Evolutionary conservation across 2,113 vertebrate genomes (phyloP).

Genomic region (Phylloscopus trochiloides): DNA sequence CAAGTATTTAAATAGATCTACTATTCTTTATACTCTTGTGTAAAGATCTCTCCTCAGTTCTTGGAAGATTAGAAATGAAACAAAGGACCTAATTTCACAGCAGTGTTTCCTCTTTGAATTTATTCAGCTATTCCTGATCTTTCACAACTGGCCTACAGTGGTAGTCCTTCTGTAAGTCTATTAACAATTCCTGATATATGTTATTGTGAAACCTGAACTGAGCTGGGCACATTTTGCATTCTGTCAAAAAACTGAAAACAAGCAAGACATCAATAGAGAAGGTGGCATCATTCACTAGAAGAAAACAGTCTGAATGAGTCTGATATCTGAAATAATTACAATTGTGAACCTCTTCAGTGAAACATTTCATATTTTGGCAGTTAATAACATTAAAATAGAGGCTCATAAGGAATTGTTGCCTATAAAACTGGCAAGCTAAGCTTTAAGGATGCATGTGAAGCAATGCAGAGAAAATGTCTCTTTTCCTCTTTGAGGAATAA

Average conservation of each 20-base stretch:
- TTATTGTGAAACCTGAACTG: not conserved
- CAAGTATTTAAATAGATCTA: not conserved
- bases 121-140: not conserved
- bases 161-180: not conserved
- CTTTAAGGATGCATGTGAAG: not conserved
- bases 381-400: not conserved
- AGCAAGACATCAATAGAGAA: not conserved
- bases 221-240: not conserved
- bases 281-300: not conserved
- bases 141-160: not conserved
- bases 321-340: not conserved
- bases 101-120: not conserved
- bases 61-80: not conserved
- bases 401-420: not conserved
- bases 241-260: not conserved
- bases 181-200: not conserved
- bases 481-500: not conserved
- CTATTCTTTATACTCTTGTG: not conserved
- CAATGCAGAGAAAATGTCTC: not conserved
- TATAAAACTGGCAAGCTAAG: not conserved
- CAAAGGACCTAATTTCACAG: not conserved
- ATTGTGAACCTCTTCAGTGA: not conserved
- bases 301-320: not conserved
- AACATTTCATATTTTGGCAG: not conserved
- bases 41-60: not conserved